A percentile compares a stretch with the other conserved stretches of the same genome.
Conservation (phyloP, 2,113 vertebrate species). For the Urocitellus parryii region DNA sequence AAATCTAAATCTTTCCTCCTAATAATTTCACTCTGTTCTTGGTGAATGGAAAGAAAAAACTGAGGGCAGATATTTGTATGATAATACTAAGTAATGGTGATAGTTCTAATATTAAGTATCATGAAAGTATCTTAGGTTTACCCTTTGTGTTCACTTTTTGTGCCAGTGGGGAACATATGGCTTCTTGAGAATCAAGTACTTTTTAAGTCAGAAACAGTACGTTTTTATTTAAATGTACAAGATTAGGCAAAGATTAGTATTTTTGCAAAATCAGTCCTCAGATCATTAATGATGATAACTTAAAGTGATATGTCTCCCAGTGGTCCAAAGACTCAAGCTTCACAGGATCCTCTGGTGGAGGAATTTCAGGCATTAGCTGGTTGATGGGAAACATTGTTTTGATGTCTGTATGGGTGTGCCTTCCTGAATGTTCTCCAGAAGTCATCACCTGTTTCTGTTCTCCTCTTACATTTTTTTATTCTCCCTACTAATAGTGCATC, state of each 20-base stretch:
- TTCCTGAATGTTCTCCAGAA: not conserved
- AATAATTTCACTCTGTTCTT: not conserved
- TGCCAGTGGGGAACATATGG: not conserved
- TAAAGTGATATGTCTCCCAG: not conserved
- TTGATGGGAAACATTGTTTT: not conserved
- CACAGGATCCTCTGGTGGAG: not conserved
- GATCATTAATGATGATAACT: not conserved
- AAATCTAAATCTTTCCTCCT: not conserved
- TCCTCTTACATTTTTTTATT: not conserved
- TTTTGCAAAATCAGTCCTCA: not conserved
- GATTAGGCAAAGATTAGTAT: not conserved
- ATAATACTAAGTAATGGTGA: not conserved
- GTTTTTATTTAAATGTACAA: not conserved
- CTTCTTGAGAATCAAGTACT: not conserved
- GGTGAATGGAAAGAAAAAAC: not conserved
- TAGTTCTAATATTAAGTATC: not conserved
- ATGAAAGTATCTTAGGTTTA: not conserved
- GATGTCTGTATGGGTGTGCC: not conserved
- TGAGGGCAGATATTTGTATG: not conserved
- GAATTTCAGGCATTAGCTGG: not conserved
- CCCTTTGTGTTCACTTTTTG: not conserved
- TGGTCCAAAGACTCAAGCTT: constrained; percentile 1
- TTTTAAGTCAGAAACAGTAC: not conserved
- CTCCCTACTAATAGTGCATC: constrained; percentile 93
- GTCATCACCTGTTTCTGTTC: constrained; percentile 1